Percentiles rank a stretch among this genome's conserved stretches.
Conservation (phyloP, 2,888 invertebrate genomes). For the Aleiodes alternator region DNA sequence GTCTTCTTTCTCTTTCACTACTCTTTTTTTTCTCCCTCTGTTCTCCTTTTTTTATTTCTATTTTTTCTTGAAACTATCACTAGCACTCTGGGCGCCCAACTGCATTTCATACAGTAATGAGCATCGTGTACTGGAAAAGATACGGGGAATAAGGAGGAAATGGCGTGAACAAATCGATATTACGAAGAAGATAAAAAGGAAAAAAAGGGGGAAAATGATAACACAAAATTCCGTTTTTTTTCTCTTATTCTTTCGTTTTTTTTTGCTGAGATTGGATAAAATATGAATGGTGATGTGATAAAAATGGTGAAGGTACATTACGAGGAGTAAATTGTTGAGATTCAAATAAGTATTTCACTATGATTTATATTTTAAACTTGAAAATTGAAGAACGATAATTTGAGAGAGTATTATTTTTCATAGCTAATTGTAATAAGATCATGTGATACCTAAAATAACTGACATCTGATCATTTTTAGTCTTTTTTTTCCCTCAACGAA, state of each 20-base stretch:
- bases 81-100: constrained; percentile 42
- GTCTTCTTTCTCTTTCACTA: constrained; percentile 5
- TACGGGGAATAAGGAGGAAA: constrained; percentile 18
- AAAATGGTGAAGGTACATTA: not conserved
- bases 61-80: constrained; percentile 43
- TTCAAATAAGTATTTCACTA: no score
- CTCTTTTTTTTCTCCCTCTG: not conserved
- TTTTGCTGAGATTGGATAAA: not conserved
- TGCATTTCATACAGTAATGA: constrained; percentile 52
- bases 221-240: constrained; percentile 2
- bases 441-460: no score
- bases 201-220: constrained; percentile 15
- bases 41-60: not conserved
- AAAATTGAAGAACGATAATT: no score
- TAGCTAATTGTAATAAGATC: no score
- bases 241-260: no score
- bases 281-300: not conserved
- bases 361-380: not conserved
- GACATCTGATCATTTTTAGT: no score
- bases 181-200: constrained; percentile 12
- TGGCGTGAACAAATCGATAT: constrained; percentile 24
- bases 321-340: no score
- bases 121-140: constrained; percentile 45
- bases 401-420: no score
- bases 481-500: no score